Evolutionary conservation across 2,888 invertebrate genomes (phyloP), one percentile per base, ranked within the genome.

Genomic region (Erannis defoliaria): DNA sequence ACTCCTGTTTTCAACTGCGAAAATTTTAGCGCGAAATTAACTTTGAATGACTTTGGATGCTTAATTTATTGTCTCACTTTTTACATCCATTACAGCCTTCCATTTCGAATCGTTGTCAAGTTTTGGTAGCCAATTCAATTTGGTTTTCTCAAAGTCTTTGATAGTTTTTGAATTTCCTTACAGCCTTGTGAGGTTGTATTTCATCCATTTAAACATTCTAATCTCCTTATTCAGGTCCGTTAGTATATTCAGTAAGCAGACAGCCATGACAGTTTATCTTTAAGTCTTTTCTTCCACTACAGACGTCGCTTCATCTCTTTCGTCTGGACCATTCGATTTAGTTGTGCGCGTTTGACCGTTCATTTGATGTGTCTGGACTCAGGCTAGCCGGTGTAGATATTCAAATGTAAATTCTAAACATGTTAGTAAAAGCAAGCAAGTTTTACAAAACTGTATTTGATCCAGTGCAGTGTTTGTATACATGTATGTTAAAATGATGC

Each of bases 21-120:
- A 64, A 54, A 63, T 70, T 69, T 62, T 61, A 55, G 56, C 66
- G 62, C 29, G 60, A 66, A 73, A 70, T 73, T 74, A 75, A 73
- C 75, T 74, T 74, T 65, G 46, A 67, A 68, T 62, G 54, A 64
- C 54, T 56, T 69, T 56, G 51, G 55, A 63, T 66, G 69, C 37
- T 60, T 62, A 65, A 54, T 68, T 70, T 56, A 72, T 70, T 57
- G 64, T 58, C 66, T 64, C 66, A 56, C 66, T 70, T 49, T 46
- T 66, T 46, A 38, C 55, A 65, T 55, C 57, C 43, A 53, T 59
- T 62, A 23, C 48, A 37, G 31, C 18, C 42, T 16, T 23, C 26
- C 58, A 49, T 21, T 49, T 59, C 35, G 33, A n/a, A 43, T 46
- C 42, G 48, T 55, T 66, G 55, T 55, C 60, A 66, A 60, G 60